Conservation (phyloP, 2,797 vertebrate species). For the Phylloscopus collybita region DNA sequence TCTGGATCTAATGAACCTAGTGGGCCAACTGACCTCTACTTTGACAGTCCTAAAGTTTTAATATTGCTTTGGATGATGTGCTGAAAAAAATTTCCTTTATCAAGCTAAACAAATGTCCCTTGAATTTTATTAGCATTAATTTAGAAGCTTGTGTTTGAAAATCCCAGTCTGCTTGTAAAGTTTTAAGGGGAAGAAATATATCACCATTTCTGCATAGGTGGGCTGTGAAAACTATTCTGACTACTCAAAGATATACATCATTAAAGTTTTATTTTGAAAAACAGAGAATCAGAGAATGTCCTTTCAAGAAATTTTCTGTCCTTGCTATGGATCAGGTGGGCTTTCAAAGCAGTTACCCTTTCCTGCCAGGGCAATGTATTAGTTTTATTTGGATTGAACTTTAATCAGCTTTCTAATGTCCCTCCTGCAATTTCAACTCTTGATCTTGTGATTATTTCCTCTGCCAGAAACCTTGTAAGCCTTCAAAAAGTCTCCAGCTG, state of each 20-base stretch:
- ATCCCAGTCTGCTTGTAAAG: not conserved
- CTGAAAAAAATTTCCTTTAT: not conserved
- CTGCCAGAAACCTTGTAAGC: not conserved
- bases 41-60: not conserved
- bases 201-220: not conserved
- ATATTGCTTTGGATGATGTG: not conserved
- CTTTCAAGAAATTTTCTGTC: not conserved
- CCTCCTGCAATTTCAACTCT: not conserved
- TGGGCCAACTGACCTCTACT: not conserved
- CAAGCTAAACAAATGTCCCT: not conserved
- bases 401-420: not conserved
- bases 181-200: not conserved
- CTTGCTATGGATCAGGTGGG: not conserved
- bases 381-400: conserved; percentile 18
- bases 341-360: not conserved
- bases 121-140: not conserved
- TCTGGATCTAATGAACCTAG: not conserved
- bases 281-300: not conserved
- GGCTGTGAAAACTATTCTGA: not conserved
- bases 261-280: not conserved
- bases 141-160: not conserved
- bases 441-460: conserved; percentile 1
- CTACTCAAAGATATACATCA: not conserved
- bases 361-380: not conserved
- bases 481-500: not conserved